Base-by-base conservation (phyloP, 1,140 invertebrate species). In the Hesperophylax magnus region DNA sequence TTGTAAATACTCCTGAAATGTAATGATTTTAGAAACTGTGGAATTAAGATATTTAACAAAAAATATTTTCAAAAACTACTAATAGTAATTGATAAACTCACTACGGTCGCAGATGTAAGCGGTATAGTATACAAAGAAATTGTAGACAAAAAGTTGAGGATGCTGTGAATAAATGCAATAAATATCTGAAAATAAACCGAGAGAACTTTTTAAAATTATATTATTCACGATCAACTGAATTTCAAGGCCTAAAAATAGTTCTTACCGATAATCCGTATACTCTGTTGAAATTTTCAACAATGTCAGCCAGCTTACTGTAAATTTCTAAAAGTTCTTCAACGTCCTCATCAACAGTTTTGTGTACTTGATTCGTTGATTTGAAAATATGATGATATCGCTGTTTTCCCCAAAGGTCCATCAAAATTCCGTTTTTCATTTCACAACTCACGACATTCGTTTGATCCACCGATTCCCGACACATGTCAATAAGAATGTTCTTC, bases 181-280 rank as follows among this genome's bases (percentile, higher is more conserved):
- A 39, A 39, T 39, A 39, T 39, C 34, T 39, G 34, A 39, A 39
- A 39, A 39, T 9, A 8, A 39, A 39, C 34, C 34, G 34, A 39
- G 8, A 39, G 34, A 8, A 7, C 9, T 1, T 1, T 7, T 39
- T 39, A 9, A 7, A 7, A 39, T 39, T 8, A 9, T 39, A 9
- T 39, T 39, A 39, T 39, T 8, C 34, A 39, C 9, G 27, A 39
- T 39, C 5, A 39, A 9, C 8, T 39, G 34, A 39, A 8, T 39
- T 39, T 39, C 34, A 39, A 39, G 7, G 1, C 3, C 34, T 7
- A 39, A n/a, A n/a, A n/a, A n/a, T n/a, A n/a, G 9, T 39, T 39
- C 34, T 58, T 61, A 78, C 77, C 77, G 52, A 11, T 54, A 78
- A 69, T 69, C 77, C 77, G 24, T 69, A 78, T 15, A 39, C 27